Evolutionary conservation across 2,888 invertebrate species (phyloP).

Genomic region (Eupithecia tripunctaria): DNA sequence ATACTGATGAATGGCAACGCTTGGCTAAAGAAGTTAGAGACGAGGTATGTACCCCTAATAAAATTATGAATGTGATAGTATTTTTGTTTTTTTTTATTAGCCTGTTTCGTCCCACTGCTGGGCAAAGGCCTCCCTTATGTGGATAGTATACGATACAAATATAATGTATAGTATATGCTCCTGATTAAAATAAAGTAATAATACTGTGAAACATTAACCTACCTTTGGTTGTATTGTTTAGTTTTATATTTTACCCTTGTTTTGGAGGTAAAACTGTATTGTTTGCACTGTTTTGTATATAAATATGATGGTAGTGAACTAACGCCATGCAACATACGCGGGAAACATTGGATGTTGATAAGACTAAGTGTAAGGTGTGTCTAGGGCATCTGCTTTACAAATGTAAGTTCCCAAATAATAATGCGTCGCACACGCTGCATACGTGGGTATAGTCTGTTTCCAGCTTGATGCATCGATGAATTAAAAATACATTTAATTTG

Average conservation of each 20-base stretch:
- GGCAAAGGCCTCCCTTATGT: too few relatives aligned
- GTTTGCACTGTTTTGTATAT: too few relatives aligned
- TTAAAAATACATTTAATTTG: neutral
- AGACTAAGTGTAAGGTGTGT: neutral
- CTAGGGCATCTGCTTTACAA: neutral
- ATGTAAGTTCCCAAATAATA: neutral
- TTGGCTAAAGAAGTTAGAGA: slow-evolving; percentile 91
- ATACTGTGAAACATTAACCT: too few relatives aligned
- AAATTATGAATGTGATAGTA: too few relatives aligned
- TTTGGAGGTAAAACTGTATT: too few relatives aligned
- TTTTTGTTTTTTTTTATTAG: too few relatives aligned
- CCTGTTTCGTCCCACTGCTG: too few relatives aligned
- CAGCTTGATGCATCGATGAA: neutral
- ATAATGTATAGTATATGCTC: too few relatives aligned
- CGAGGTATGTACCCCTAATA: slow-evolving; percentile 82
- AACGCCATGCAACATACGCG: neutral
- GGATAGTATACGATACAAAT: too few relatives aligned
- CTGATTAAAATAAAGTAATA: too few relatives aligned
- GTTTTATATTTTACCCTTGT: too few relatives aligned
- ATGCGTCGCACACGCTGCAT: neutral
- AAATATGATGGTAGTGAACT: neutral
- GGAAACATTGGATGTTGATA: neutral
- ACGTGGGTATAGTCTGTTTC: neutral
- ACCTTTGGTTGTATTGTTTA: too few relatives aligned
- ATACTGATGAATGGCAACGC: slow-evolving; percentile 94